Percentiles rank a stretch among this genome's conserved stretches.
phyloP scores from a whole-genome alignment of 2,113 vertebrate species.

The Coryphaenoides rupestris region DNA sequence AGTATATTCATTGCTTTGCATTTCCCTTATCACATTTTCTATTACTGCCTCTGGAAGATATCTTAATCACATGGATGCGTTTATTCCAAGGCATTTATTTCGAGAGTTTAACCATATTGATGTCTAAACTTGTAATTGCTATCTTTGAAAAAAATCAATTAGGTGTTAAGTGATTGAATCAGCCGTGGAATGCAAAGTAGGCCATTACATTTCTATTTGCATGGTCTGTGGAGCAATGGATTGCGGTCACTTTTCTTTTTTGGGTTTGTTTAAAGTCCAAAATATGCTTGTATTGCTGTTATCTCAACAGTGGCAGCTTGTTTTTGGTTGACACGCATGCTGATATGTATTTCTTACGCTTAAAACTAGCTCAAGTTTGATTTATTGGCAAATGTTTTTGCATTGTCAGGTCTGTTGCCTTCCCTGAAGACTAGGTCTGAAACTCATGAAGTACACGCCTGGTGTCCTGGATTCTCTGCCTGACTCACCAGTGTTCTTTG shows the following conservation, averaged over 20 bases:
- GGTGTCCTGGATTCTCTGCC: neutral
- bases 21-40: neutral
- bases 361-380: no score
- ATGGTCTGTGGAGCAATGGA: no score
- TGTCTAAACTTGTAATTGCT: neutral
- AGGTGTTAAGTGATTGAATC: neutral
- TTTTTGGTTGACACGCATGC: no score
- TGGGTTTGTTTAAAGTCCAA: no score
- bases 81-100: neutral
- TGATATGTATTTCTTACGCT: no score
- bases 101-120: constrained; percentile 6
- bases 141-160: constrained; percentile 3
- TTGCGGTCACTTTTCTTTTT: no score
- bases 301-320: no score
- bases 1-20: neutral
- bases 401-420: no score
- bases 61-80: neutral
- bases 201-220: no score
- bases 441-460: neutral
- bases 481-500: neutral
- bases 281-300: no score
- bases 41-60: neutral
- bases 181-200: constrained; percentile 2
- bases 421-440: no score
- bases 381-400: no score